phyloP scores from a whole-genome alignment of 1,140 invertebrate species.

The Cherax quadricarinatus region DNA sequence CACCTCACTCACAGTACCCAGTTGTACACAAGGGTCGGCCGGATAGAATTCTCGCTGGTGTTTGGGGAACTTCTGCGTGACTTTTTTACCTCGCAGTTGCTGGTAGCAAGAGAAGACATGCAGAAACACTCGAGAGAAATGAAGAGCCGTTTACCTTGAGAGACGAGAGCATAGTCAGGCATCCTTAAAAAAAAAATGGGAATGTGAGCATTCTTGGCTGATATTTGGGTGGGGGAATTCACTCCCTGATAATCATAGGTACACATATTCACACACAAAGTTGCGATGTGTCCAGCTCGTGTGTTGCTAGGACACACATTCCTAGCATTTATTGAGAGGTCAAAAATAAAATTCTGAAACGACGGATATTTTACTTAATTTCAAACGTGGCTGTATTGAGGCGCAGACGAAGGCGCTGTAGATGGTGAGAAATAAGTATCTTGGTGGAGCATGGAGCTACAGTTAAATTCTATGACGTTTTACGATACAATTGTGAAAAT shows the following conservation, averaged over 20 bases:
- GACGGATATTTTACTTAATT: too few species aligned
- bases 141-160: neutral
- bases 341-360: too few species aligned
- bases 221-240: neutral
- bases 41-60: constrained; percentile 15
- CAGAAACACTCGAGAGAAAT: neutral
- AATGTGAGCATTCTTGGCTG: neutral
- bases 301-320: too few species aligned
- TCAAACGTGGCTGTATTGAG: too few species aligned
- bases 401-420: too few species aligned
- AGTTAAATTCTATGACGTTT: too few species aligned
- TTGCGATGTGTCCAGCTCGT: too few species aligned
- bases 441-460: too few species aligned
- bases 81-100: neutral
- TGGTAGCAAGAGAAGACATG: neutral
- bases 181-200: neutral
- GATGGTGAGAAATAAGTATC: too few species aligned
- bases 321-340: too few species aligned
- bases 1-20: constrained; percentile 11
- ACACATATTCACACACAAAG: constrained; percentile 17
- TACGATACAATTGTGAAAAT: too few species aligned
- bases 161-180: neutral
- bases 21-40: constrained; percentile 29
- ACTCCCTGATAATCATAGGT: constrained; percentile 11
- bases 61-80: neutral